Base-by-base conservation (phyloP, 2,888 invertebrate species). In the Cantharis rustica region DNA sequence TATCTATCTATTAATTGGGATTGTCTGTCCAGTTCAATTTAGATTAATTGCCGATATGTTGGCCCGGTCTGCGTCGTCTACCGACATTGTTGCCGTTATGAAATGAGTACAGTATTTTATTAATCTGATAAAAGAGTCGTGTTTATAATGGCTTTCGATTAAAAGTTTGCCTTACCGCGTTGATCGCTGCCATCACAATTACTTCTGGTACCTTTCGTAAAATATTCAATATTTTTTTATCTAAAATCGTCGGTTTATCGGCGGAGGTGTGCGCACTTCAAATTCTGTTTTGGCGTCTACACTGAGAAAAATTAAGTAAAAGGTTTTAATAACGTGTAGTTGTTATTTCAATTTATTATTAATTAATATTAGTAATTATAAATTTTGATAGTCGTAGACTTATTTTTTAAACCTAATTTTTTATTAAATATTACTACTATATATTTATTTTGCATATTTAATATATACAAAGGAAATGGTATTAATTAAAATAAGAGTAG, bases 31-130 rank as follows among this genome's bases (percentile, higher is more conserved):
- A 82, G 83, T 83, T 86, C 85, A 86, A 86, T 86, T 86, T 86
- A 86, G 86, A 86, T 86, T 86, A 86, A 86, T 86, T 86, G 86
- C 84, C 84, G 86, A 86, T 86, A 86, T 85, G 83, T 84, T 78
- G 75, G 78, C 76, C 78, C 77, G 75, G 75, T 76, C 77, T 79
- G 74, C 77, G 75, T 72, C 75, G 47, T 47, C n/a, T 47, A 77
- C 77, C 75, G 71, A 78, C 75, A 71, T 73, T 31, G 61, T 71
- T 75, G 73, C 78, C 78, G 78, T 78, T 78, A 78, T 75, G 78
- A 78, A 64, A 26, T 64, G 75, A 78, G 69, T 70, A 71, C 71
- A 72, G 74, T 75, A 77, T 73, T 71, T 47, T 76, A 77, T 76
- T 72, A 79, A 81, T 81, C 80, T 77, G 80, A 80, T 80, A 79